Evolutionary conservation across 1,140 invertebrate genomes (phyloP).

Genomic region (Monomorium pharaonis): DNA sequence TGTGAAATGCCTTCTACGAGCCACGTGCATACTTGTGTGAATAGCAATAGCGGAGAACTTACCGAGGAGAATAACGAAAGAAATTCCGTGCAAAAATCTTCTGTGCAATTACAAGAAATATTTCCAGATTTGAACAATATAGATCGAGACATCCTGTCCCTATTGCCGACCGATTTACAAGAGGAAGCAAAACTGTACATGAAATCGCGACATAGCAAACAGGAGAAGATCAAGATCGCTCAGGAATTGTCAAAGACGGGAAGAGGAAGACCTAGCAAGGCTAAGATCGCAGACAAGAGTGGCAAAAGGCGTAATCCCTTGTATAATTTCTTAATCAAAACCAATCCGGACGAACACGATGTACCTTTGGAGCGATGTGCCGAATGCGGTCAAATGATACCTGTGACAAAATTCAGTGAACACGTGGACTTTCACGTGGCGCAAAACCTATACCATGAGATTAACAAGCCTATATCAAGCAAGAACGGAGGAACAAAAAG

Average conservation of each 20-base stretch:
- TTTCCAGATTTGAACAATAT: constrained; percentile 85
- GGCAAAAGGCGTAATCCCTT: constrained; percentile 53
- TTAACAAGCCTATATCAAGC: constrained; percentile 76
- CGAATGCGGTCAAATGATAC: constrained; percentile 88
- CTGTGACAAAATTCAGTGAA: constrained; percentile 86
- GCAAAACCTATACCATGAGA: constrained; percentile 87
- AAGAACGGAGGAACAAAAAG: constrained; percentile 28
- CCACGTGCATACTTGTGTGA: not conserved
- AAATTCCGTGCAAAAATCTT: constrained; percentile 16
- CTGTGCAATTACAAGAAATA: constrained; percentile 81
- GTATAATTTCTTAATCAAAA: constrained; percentile 80
- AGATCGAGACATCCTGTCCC: constrained; percentile 79
- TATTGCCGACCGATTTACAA: constrained; percentile 81
- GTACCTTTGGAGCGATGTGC: constrained; percentile 85
- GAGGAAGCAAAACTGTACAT: constrained; percentile 77
- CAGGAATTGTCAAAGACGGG: constrained; percentile 43
- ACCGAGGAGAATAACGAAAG: not conserved
- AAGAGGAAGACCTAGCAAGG: constrained; percentile 62
- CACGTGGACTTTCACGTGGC: constrained; percentile 91
- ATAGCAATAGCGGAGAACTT: not conserved
- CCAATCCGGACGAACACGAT: constrained; percentile 15
- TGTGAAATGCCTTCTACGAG: constrained; percentile 4
- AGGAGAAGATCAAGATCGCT: constrained; percentile 44
- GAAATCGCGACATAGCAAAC: constrained; percentile 73
- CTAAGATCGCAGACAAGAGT: constrained; percentile 17